Evolutionary conservation across 2,888 invertebrate genomes (phyloP), one percentile per base, ranked within the genome.

Genomic region (Therioaphis trifolii): DNA sequence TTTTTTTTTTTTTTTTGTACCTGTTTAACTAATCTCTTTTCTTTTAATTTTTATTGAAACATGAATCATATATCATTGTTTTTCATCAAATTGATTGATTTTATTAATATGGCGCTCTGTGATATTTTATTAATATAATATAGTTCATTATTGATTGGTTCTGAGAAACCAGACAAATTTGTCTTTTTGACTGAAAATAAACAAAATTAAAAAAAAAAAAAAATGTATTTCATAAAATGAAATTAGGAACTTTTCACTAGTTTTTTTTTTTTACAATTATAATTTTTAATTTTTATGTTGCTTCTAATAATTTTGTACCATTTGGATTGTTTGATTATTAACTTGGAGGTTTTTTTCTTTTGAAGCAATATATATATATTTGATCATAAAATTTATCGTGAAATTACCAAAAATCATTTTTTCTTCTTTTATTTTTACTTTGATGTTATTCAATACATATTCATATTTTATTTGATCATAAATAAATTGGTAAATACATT

Each of bases 111-210:
- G 58, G 61, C 46, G 21, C 46, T 21, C 71, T 80, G 80, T 80
- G 80, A 80, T 80, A 80, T 72, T 72, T 35, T 80, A 61, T 80
- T 29, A 27, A 43, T 71, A 7, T 79, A 80, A 40, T 18, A n/a
- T 80, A 69, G 68, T 27, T 35, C 55, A 71, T 61, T 72, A 21
- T 61, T 61, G 40, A 46, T 46, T 3, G 43, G 18, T 61, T 71
- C 24, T 9, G 7, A 24, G 35, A 72, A 61, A 63, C 27, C 29
- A 7, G 21, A 76, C 18, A 46, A 63, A 46, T 71, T 58, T 61
- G 46, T 61, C 46, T 61, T 58, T 5, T 46, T 14, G 61, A 72
- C 71, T 80, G 69, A 78, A 43, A 43, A 52, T 15, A 21, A 40
- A 43, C 15, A 75, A 58, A 40, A 75, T 21, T 24, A 3, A 43